These are phyloP conservation scores for Corticium candelabrum DNA, from an alignment of 37 sponge, comb jelly and placozoan genomes.

Conservation along the genomic window DNA sequence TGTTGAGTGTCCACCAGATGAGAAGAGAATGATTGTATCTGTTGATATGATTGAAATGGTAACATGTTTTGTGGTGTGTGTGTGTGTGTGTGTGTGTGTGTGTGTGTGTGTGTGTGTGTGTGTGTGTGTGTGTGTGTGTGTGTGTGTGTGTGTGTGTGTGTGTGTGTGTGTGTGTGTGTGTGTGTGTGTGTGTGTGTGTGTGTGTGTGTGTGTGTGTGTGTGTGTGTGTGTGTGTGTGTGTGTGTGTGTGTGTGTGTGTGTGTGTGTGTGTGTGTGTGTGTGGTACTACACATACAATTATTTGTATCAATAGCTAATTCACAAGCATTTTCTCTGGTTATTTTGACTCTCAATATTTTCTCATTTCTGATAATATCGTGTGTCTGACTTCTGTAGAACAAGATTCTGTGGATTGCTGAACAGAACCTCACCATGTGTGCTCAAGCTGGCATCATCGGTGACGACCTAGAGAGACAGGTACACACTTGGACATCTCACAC, in stretches of 20 bases:
- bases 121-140: conserved; percentile 5
- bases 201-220: conserved; percentile 5
- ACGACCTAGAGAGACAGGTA: conserved; percentile 83
- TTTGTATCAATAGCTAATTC: no score
- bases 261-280: conserved; percentile 5
- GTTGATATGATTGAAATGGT: conserved; percentile 88
- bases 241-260: conserved; percentile 5
- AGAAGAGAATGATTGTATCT: conserved; percentile 69
- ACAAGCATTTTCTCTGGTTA: no score
- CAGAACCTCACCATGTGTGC: conserved; percentile 76
- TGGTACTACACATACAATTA: not conserved
- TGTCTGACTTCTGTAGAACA: no score
- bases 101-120: conserved; percentile 5
- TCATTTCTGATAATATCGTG: no score
- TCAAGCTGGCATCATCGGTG: conserved; percentile 86
- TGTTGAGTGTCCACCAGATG: conserved; percentile 64
- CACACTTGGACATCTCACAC: no score
- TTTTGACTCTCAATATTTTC: no score
- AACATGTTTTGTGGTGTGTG: not conserved
- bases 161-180: conserved; percentile 5
- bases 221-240: conserved; percentile 5
- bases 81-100: not conserved
- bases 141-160: conserved; percentile 5
- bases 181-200: conserved; percentile 5
- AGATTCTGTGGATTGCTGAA: conserved; percentile 77